Evolutionary conservation across 2,797 vertebrate genomes (phyloP), one percentile per base, ranked within the genome.

Genomic region (Anableps anableps): DNA sequence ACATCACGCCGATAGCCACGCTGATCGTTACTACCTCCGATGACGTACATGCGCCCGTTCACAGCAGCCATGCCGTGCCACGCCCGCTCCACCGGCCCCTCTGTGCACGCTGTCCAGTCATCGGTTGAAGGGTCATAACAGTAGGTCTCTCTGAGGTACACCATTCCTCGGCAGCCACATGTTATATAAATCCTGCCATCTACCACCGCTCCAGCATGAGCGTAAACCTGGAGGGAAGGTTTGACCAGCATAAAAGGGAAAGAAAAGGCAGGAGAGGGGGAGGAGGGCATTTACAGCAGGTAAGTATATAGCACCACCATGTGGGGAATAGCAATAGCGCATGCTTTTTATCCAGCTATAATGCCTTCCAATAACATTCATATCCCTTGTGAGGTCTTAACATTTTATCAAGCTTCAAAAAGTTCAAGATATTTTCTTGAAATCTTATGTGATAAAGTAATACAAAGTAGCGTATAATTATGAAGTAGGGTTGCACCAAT

Each of bases 11-110:
- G 95, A 87, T 97, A 97, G 48, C 97, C 96, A 0, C 96, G 96
- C 16, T 97, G 95, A 0, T 98, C 97, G 83, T 99, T 99, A 93
- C 98, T 99, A 41, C 99, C 98, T 0, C 99, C 99, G 0, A 99
- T 96, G 53, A 98, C 96, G 1, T 99, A 99, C 45, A 97, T 83
- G 10, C 96, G 96, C 2, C 96, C 96, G 0, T 96, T 93, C 13
- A 97, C 89, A 0, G 97, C 96, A 0, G 97, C 97, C 97, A 96
- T 97, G 66, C 97, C 97, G 0, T 99, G 99, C 99, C 99, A 99
- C 4, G 98, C 98, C 3, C 98, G 95, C 83, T 96, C 96, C 85
- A 98, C 96, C 0, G 98, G 98, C 10, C 97, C 96, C 0, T 97
- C 96, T 0, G 97, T 95, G 76, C 97, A 95, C 0, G 72, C 34